Base-by-base conservation (phyloP, 2,888 invertebrate species). In the Amphipyra berbera region DNA sequence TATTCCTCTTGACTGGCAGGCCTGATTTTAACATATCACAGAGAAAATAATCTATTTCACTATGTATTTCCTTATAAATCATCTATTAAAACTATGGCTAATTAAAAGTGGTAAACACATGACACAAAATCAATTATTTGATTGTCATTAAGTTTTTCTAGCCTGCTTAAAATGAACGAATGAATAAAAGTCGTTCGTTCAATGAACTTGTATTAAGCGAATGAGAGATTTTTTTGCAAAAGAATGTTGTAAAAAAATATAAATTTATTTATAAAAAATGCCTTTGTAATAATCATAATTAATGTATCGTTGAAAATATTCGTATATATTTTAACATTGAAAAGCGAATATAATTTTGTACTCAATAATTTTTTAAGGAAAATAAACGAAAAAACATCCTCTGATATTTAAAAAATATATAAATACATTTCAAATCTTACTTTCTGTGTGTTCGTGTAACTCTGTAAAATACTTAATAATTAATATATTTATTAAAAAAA, bases 341-440 rank as follows among this genome's bases (percentile, higher is more conserved):
- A 14, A 71, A 64, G 76, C 77, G 73, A 81, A 80, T 81, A 86
- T 89, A 89, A 90, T 90, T 90, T 91, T 91, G 85, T 91, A 93
- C 90, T 86, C 83, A 56, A 79, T 86, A 83, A 75, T 86, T 76
- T 77, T 76, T 73, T 78, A 79, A 68, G 66, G 63, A 57, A 66
- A 70, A 61, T 35, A 55, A 38, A 21, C 12, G 40, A 71, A 68
- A 63, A 68, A 61, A 73, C 70, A 76, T 65, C 55, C 55, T 63
- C 66, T 53, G 15, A 55, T 63, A 72, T 57, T 48, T 57, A 64
- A 73, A 48, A 55, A 30, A 71, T 72, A 74, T 79, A 80, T 80
- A 76, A 71, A 79, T 78, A 66, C 72, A 59, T 68, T 73, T 73
- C 52, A 54, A 74, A 61, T 66, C 21, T 73, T 76, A 67, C 70